Evolutionary conservation across 2,888 invertebrate species (phyloP).

Genomic region (Drosophila differens): DNA sequence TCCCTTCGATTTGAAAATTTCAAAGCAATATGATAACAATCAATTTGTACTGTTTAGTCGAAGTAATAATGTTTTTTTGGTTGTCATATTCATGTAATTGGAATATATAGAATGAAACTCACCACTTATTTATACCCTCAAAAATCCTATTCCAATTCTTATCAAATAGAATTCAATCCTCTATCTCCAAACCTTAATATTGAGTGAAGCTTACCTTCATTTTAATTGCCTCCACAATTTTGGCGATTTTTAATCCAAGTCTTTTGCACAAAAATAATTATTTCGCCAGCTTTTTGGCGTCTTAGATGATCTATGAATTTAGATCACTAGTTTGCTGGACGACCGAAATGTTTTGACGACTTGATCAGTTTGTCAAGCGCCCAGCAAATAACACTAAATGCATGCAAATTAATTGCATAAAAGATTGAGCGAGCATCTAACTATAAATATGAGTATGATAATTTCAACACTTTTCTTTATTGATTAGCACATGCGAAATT

Average conservation of each 20-base stretch:
- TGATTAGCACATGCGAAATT: slow-evolving; percentile 60
- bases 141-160: background rate
- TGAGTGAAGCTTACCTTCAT: slow-evolving; percentile 79
- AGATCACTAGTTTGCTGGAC: slow-evolving; percentile 29
- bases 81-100: background rate
- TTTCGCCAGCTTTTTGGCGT: slow-evolving; percentile 57
- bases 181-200: background rate
- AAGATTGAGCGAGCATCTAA: slow-evolving; percentile 14
- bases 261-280: slow-evolving; percentile 64
- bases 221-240: slow-evolving; percentile 85
- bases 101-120: background rate
- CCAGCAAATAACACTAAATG: slow-evolving; percentile 43
- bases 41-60: background rate
- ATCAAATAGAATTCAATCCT: background rate
- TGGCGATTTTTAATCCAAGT: slow-evolving; percentile 83
- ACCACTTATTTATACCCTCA: background rate
- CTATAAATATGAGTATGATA: slow-evolving; percentile 22
- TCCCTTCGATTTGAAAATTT: background rate
- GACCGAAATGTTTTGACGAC: slow-evolving; percentile 46
- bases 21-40: slow-evolving; percentile 4
- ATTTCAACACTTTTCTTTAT: slow-evolving; percentile 47
- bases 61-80: background rate
- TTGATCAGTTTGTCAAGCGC: slow-evolving; percentile 64
- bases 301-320: slow-evolving; percentile 20
- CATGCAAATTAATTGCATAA: slow-evolving; percentile 53